phyloP scores from a whole-genome alignment of 2,113 vertebrate genomes.

The Acinonyx jubatus region DNA sequence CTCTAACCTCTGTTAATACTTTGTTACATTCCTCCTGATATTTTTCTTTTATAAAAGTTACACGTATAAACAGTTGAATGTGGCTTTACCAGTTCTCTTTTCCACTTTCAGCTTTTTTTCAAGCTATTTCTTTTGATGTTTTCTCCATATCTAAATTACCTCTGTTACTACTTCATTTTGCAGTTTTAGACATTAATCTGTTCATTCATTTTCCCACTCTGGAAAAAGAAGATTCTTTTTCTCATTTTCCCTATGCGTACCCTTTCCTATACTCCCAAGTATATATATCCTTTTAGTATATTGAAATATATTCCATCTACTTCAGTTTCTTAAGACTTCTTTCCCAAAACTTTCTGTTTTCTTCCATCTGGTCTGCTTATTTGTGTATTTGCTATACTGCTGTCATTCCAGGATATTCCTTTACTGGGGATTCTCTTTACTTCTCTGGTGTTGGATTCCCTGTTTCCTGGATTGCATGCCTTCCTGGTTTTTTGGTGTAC shows the following conservation, averaged over 20 bases:
- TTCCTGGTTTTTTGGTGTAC: not conserved
- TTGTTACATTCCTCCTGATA: not conserved
- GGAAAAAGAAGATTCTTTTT: not conserved
- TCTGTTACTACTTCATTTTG: not conserved
- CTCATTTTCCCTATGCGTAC: not conserved
- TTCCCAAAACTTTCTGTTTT: not conserved
- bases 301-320: not conserved
- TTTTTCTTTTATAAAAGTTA: conserved; percentile 10
- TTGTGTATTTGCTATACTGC: not conserved
- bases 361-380: not conserved
- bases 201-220: not conserved
- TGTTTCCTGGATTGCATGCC: not conserved
- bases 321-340: not conserved
- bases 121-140: not conserved
- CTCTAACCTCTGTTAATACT: not conserved
- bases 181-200: not conserved
- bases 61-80: not conserved
- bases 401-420: not conserved
- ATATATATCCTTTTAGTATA: not conserved
- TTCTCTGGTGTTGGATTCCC: not conserved
- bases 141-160: not conserved
- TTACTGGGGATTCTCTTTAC: not conserved
- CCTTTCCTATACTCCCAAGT: not conserved
- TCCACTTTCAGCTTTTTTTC: not conserved
- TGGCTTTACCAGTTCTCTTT: not conserved